Evolutionary conservation across 2,113 vertebrate species (phyloP).

Genomic region (Eonycteris spelaea): DNA sequence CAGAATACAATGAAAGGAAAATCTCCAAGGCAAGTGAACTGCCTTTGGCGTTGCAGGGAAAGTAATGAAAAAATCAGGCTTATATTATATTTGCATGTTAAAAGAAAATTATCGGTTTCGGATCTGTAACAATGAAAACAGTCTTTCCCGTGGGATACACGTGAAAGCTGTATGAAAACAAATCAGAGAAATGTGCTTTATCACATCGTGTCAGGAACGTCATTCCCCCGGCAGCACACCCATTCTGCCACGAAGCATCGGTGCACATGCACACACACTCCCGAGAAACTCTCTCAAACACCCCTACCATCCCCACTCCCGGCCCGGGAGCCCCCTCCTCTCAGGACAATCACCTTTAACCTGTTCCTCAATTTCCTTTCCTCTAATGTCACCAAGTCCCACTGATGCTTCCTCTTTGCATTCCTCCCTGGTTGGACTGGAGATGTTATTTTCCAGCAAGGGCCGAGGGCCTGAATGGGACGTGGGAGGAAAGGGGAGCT

Average conservation of each 20-base stretch:
- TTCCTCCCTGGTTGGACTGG: neutral
- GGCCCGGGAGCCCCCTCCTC: neutral
- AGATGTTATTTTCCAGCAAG: neutral
- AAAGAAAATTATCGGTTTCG: slow-evolving; percentile 66
- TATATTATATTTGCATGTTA: slow-evolving; percentile 51
- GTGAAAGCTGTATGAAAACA: slow-evolving; percentile 23
- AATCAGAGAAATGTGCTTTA: neutral
- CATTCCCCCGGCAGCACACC: neutral
- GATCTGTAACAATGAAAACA: slow-evolving; percentile 42
- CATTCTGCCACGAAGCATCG: neutral
- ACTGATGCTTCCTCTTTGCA: too few species aligned
- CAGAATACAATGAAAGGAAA: slow-evolving; percentile 48
- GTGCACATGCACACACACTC: accelerated
- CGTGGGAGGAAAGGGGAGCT: neutral
- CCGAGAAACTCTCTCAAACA: neutral
- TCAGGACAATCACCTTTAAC: neutral
- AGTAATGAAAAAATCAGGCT: slow-evolving; percentile 5
- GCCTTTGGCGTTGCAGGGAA: neutral
- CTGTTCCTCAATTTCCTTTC: neutral
- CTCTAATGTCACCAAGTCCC: neutral
- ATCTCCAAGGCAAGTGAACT: slow-evolving; percentile 25
- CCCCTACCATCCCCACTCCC: neutral
- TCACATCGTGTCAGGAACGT: neutral
- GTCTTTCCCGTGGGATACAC: slow-evolving; percentile 46
- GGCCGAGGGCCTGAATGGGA: neutral